Base-by-base conservation (phyloP, 1,140 invertebrate species). In the Pseudobourletiella spinata region DNA sequence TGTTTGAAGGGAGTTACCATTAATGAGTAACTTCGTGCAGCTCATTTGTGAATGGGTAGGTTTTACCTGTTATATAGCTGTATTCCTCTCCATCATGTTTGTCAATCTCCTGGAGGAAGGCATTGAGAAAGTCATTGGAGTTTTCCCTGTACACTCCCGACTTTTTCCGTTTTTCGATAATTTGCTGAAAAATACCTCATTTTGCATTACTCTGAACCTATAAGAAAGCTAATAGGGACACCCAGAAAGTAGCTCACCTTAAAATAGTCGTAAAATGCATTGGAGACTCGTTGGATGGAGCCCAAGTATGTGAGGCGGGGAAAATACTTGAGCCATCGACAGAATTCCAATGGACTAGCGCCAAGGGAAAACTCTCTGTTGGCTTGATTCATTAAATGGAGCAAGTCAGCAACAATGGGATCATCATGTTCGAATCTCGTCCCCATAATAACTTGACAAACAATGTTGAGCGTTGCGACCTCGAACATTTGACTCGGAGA, bases 61-160 rank as follows among this genome's bases (percentile, higher is more conserved):
- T n/a, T n/a, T 44, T 57, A 16, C 28, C 15, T 60, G 57, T 61
- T n/a, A 39, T 30, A 14, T 55, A 39, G 15, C 54, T 30, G n/a
- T 24, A 29, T 2, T 51, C 50, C 20, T 50, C 30, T n/a, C 29
- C 16, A 4, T 16, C 46, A 18, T 57, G 26, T 16, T 20, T 18
- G n/a, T 67, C 65, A 57, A 67, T 67, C 46, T 67, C 61, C 28
- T 56, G 52, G 0, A 67, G 22, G 26, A 67, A 67, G 11, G 14
- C 2, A 28, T 67, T 61, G 14, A 67, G 42, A 20, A 67, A 61
- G 26, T 59, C 50, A 6, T 59, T 44, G 6, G 62, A 43, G 28
- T 57, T 15, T 8, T 46, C 32, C 26, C 56, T 46, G 28, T 67
- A 63, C 1, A 22, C 16, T 26, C 32, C 44, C 14, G 32, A 18